Evolutionary conservation across 2,888 invertebrate genomes (phyloP), one percentile per base, ranked within the genome.

Genomic region (Chalcosyrphus nemorum): DNA sequence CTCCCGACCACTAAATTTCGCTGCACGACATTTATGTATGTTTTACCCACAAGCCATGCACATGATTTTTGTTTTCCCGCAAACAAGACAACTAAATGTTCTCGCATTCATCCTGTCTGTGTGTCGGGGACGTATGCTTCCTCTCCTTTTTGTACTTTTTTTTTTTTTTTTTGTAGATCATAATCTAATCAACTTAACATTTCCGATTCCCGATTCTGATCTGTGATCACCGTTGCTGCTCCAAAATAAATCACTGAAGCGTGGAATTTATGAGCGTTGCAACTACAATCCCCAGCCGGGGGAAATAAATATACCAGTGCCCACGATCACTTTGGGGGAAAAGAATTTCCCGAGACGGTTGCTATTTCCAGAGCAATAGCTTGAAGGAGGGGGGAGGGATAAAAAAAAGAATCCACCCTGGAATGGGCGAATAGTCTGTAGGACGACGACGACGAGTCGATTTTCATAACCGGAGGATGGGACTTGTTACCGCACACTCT

Each of bases 141-240:
- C 61, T 61, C 57, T 77, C 57, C 72, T 43, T n/a, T n/a, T n/a
- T n/a, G n/a, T n/a, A n/a, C n/a, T n/a, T n/a, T 61, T 43, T 17
- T 45, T 50, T 56, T n/a, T n/a, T n/a, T n/a, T n/a, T n/a, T n/a
- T n/a, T n/a, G n/a, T 50, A 80, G 84, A 84, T 84, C 80, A 75
- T 71, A 84, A 84, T 84, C 84, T 80, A 84, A 84, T 84, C 84
- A 84, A 80, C 70, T 70, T 80, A 80, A 80, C 84, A 76, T 84
- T 80, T 84, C 84, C 80, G 84, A 84, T 80, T 84, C 29, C 65
- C 63, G 84, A 80, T 74, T 63, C 57, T 50, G 74, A 80, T 75
- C 78, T 71, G 72, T 61, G 61, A 71, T 65, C 76, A 41, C 38
- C 27, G 47, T 59, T 61, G 57, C 57, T 84, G 80, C 84, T 78